Evolutionary conservation across 2,113 vertebrate genomes (phyloP).

Genomic region (Colaptes auratus): DNA sequence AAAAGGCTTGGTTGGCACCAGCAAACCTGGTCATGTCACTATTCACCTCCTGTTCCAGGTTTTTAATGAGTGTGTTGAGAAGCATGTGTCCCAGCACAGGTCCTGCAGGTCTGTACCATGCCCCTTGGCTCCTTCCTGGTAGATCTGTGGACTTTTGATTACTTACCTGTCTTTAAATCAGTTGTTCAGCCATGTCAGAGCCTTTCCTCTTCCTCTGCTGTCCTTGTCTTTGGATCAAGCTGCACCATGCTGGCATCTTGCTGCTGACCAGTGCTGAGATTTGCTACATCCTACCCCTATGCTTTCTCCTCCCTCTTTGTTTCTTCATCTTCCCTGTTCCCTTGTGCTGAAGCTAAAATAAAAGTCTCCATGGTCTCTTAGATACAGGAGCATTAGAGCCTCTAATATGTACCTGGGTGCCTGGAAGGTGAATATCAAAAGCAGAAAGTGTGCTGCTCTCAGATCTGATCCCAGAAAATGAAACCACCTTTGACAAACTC

Average conservation of each 20-base stretch:
- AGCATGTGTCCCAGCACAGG: constrained; percentile 56
- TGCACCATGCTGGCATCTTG: neutral
- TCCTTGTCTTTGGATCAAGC: constrained; percentile 3
- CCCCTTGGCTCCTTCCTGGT: neutral
- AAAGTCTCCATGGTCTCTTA: neutral
- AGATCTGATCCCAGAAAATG: neutral
- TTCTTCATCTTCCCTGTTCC: constrained; percentile 9
- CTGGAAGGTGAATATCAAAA: neutral
- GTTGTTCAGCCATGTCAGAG: neutral
- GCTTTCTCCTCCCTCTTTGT: neutral
- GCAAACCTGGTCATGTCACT: constrained; percentile 11
- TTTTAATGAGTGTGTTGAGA: constrained; percentile 61
- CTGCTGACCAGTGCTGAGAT: neutral
- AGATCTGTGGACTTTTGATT: constrained; percentile 11
- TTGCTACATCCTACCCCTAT: neutral
- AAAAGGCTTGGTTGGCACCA: constrained; percentile 5
- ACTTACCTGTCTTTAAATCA: constrained; percentile 7
- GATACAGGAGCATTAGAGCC: neutral
- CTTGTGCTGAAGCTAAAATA: neutral
- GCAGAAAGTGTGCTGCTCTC: neutral
- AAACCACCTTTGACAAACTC: neutral
- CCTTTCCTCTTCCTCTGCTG: neutral
- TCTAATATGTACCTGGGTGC: neutral
- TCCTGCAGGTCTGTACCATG: constrained; percentile 52
- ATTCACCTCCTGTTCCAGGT: constrained; percentile 58